Evolutionary conservation across 53 echinoderm and acorn worm species (phyloP).

Genomic region (Glandiceps talaboti): DNA sequence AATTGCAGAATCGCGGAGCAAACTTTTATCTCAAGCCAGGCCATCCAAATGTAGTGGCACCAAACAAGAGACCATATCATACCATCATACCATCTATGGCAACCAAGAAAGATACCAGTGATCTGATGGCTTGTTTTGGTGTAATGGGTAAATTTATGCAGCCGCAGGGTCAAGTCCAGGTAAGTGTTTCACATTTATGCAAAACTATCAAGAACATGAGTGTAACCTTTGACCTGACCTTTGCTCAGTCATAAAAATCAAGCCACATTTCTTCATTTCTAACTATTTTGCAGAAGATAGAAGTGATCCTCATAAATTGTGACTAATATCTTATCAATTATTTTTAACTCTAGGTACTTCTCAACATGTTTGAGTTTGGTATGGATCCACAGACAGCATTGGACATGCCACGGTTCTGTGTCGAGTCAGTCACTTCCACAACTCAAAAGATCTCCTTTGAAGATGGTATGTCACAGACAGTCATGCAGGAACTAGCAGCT

Average conservation of each 20-base stretch:
- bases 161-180: constrained; percentile 90
- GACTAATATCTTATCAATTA: too few species aligned
- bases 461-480: constrained; percentile 35
- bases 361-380: constrained; percentile 74
- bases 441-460: constrained; percentile 33
- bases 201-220: too few species aligned
- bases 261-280: too few species aligned
- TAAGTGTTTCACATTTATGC: too few species aligned
- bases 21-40: constrained; percentile 37
- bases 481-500: constrained; percentile 17
- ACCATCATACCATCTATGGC: constrained; percentile 85
- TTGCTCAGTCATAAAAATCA: too few species aligned
- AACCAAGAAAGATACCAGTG: constrained; percentile 31
- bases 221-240: too few species aligned
- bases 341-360: too few species aligned
- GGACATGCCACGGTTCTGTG: constrained; percentile 40
- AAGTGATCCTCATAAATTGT: too few species aligned
- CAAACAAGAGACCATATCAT: constrained; percentile 68
- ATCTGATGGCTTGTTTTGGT: constrained; percentile 51
- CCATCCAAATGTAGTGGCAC: constrained; percentile 57
- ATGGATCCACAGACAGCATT: constrained; percentile 75
- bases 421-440: constrained; percentile 23
- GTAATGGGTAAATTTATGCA: constrained; percentile 90
- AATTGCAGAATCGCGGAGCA: constrained; percentile 47
- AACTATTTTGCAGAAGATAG: too few species aligned